A percentile compares a stretch with the other conserved stretches of the same genome.
phyloP scores from a whole-genome alignment of 2,113 vertebrate species.

The Apodemus speciosus region DNA sequence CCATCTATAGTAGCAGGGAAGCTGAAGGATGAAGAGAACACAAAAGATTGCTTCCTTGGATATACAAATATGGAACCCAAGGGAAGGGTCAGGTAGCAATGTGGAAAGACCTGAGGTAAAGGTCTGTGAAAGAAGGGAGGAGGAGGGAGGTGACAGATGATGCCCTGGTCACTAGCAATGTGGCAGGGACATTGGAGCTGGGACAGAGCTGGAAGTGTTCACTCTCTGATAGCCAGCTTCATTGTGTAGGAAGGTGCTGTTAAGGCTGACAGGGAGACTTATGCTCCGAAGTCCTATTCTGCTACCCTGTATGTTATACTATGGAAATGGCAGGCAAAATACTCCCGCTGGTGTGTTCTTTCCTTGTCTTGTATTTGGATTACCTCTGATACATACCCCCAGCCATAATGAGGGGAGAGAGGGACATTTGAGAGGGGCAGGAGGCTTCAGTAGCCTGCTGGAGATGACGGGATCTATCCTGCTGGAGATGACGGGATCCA shows the following conservation, averaged over 20 bases:
- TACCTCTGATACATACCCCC: background rate
- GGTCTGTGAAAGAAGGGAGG: background rate
- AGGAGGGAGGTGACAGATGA: background rate
- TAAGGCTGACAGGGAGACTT: background rate
- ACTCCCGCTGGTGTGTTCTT: background rate
- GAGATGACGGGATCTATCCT: background rate
- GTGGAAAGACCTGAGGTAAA: background rate
- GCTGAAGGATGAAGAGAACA: background rate
- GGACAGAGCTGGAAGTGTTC: too few species aligned
- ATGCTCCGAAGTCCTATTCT: background rate
- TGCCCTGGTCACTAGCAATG: background rate
- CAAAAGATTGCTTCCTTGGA: background rate
- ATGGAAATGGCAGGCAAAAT: background rate
- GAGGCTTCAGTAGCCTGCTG: background rate
- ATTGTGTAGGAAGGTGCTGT: too few species aligned
- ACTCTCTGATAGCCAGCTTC: background rate
- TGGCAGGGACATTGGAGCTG: background rate
- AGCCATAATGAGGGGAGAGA: background rate
- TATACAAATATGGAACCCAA: background rate
- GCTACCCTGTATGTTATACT: background rate
- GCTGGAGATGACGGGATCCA: background rate
- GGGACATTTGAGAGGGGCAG: background rate
- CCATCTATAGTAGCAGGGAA: background rate
- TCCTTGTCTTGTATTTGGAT: background rate
- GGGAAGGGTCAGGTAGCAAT: background rate